A percentile compares a stretch with the other conserved stretches of the same genome.
phyloP scores from a whole-genome alignment of 1,140 invertebrate species.

The Lordiphosa collinella region DNA sequence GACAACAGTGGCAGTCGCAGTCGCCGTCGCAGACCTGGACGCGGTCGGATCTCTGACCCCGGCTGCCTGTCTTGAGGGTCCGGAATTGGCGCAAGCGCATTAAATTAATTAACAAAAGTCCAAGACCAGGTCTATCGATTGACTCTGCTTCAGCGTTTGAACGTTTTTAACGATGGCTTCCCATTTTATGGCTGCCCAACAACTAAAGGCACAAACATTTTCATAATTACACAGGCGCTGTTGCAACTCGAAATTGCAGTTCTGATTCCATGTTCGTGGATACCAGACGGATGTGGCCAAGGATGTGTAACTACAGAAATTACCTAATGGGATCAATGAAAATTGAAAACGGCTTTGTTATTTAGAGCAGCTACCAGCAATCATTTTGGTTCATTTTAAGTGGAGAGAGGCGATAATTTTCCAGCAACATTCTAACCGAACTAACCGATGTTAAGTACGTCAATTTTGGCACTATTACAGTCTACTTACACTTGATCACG shows the following conservation, averaged over 20 bases:
- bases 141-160: neutral
- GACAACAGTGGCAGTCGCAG: slow-evolving; percentile 1
- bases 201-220: slow-evolving; percentile 3
- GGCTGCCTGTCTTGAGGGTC: slow-evolving; percentile 51
- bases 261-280: slow-evolving; percentile 7
- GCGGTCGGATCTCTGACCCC: neutral
- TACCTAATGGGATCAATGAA: too few species aligned
- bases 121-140: slow-evolving; percentile 51
- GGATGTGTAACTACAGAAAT: too few species aligned
- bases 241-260: neutral
- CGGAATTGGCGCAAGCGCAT: slow-evolving; percentile 59
- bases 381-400: too few species aligned
- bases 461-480: too few species aligned
- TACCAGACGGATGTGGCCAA: neutral
- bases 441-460: too few species aligned
- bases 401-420: too few species aligned
- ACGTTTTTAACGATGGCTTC: too few species aligned
- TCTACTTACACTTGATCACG: too few species aligned
- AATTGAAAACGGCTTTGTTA: too few species aligned
- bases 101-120: slow-evolving; percentile 72
- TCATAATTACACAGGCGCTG: slow-evolving; percentile 26
- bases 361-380: too few species aligned
- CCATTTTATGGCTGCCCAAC: slow-evolving; percentile 33
- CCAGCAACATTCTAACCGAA: too few species aligned
- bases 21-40: neutral